A percentile compares a stretch with the other conserved stretches of the same genome.
Conservation (phyloP, 2,797 vertebrate species). For the Xiphorhynchus erythropygius region DNA sequence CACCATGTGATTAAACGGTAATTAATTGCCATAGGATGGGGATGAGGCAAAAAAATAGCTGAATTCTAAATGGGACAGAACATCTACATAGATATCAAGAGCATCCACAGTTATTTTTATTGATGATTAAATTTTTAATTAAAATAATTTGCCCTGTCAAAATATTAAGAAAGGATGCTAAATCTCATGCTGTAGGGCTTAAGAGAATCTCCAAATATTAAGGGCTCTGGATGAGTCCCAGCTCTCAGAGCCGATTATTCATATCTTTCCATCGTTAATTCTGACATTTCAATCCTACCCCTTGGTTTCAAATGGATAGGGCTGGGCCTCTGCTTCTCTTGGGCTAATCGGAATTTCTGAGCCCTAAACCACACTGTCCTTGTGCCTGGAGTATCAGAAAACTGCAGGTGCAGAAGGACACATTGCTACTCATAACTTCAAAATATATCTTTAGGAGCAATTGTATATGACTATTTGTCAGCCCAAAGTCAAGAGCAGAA, state of each 20-base stretch:
- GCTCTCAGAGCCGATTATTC: background rate
- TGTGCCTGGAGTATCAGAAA: background rate
- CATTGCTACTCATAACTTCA: background rate
- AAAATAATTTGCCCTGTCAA: background rate
- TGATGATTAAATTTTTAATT: constrained; percentile 6
- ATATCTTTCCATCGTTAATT: background rate
- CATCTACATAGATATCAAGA: background rate
- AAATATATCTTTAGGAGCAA: background rate
- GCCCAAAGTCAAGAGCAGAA: background rate
- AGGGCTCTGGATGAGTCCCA: background rate
- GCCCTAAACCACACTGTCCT: background rate
- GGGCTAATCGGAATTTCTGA: background rate
- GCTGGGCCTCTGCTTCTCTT: background rate
- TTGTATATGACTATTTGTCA: background rate
- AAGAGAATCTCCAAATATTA: background rate
- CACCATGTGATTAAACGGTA: constrained; percentile 15
- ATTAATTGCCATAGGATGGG: background rate
- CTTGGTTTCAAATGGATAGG: background rate
- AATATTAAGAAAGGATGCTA: background rate
- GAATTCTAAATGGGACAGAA: background rate
- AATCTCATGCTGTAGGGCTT: background rate
- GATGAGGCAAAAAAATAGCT: background rate
- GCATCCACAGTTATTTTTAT: background rate
- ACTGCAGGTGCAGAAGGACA: background rate
- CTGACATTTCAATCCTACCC: background rate